Evolutionary conservation across 2,797 vertebrate genomes (phyloP).

Genomic region (Takifugu ocellatus): DNA sequence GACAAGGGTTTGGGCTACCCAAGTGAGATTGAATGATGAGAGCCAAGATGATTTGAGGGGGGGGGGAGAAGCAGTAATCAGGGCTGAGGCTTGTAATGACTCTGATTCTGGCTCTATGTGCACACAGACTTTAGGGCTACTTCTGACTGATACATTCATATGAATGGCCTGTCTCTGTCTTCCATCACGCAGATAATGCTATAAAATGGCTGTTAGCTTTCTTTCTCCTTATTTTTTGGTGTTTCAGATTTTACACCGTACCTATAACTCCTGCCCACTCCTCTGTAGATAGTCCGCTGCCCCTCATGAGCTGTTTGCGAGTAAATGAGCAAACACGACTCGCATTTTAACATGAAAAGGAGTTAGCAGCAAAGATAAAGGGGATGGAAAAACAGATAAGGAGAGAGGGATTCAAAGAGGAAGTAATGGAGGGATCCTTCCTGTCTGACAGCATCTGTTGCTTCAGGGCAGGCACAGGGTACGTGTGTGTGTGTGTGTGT

Average conservation of each 20-base stretch:
- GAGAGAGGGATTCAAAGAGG: constrained; percentile 38
- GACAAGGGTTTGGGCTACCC: constrained; percentile 51
- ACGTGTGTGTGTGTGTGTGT: constrained; percentile 33
- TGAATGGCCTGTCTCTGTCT: constrained; percentile 77
- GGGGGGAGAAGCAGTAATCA: constrained; percentile 53
- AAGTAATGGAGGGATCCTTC: constrained; percentile 39
- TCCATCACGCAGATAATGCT: constrained; percentile 68
- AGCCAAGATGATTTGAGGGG: constrained; percentile 39
- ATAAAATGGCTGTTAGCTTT: constrained; percentile 66
- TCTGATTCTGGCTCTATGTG: not conserved
- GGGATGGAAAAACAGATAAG: constrained; percentile 45
- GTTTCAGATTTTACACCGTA: constrained; percentile 1
- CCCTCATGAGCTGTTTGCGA: constrained; percentile 71
- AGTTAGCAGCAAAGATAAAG: constrained; percentile 49
- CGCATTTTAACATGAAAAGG: constrained; percentile 59
- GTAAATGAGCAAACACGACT: constrained; percentile 54
- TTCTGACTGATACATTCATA: constrained; percentile 77
- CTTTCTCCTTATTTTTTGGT: constrained; percentile 38
- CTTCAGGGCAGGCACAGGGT: constrained; percentile 45
- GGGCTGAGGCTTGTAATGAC: constrained; percentile 7
- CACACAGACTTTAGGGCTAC: constrained; percentile 41
- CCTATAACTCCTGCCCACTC: constrained; percentile 26
- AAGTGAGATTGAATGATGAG: constrained; percentile 49
- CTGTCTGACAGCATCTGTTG: constrained; percentile 61
- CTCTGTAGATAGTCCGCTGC: constrained; percentile 45